A percentile compares a stretch with the other conserved stretches of the same genome.
These are phyloP conservation scores for Danio kyathit DNA, from an alignment of 2,797 vertebrate genomes.

Conservation along the genomic window DNA sequence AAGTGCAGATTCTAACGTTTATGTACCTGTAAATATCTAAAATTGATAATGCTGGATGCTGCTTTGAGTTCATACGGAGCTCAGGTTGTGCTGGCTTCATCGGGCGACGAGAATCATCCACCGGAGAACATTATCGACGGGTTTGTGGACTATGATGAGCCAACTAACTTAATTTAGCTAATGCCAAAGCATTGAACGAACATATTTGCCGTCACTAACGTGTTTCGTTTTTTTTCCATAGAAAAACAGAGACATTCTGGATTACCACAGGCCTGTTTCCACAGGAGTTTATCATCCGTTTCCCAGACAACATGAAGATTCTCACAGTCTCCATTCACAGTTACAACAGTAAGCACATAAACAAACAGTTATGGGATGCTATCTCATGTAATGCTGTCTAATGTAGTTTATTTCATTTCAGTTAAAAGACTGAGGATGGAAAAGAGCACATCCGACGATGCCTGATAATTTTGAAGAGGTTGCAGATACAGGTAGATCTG, in stretches of 20 bases:
- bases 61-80: conserved; percentile 80
- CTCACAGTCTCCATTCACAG: conserved; percentile 84
- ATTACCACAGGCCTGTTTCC: conserved; percentile 96
- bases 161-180: conserved; percentile 3
- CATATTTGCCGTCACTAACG: background rate
- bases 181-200: background rate
- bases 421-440: conserved; percentile 89
- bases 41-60: conserved; percentile 73
- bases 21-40: background rate
- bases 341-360: conserved; percentile 83
- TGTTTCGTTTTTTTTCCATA: conserved; percentile 57
- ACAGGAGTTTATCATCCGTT: conserved; percentile 90
- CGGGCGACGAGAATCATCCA: conserved; percentile 87
- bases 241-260: conserved; percentile 90
- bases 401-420: conserved; percentile 60
- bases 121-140: conserved; percentile 90
- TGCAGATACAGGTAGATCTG: conserved; percentile 85
- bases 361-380: too few species aligned
- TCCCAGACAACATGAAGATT: conserved; percentile 81
- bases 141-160: conserved; percentile 71
- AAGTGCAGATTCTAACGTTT: background rate
- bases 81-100: conserved; percentile 84
- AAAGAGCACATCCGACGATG: conserved; percentile 82
- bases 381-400: background rate
- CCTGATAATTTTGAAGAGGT: conserved; percentile 84